Evolutionary conservation across 1,140 invertebrate genomes (phyloP), one percentile per base, ranked within the genome.

Genomic region (Diorhabda elongata): DNA sequence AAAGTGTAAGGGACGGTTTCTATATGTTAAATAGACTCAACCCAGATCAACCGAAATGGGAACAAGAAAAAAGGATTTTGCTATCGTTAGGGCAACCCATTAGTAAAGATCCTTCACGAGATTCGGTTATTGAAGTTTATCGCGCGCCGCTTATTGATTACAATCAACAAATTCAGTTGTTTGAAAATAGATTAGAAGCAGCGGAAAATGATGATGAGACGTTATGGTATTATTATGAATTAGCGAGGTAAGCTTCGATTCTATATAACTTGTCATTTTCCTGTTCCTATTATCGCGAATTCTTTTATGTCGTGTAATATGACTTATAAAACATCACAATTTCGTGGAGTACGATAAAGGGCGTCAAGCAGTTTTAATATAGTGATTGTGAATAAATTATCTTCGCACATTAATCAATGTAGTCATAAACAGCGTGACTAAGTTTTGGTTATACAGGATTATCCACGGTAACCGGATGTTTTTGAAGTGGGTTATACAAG

Each of bases 151-250:
- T 52, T 52, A 6, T 52, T 8, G 47, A 52, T n/a, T 52, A 8
- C n/a, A n/a, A 6, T 52, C 47, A 80, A 60, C 66, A 76, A 62
- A 76, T 80, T 44, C 6, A 26, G 43, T 67, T 76, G 5, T 77
- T 74, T 47, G 73, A 76, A 61, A 57, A 69, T 52, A 70, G 79
- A 0, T 44, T 81, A 11, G 60, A 73, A 9, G 74, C 74, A n/a
- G 77, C 79, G 2, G 67, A 65, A 62, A 68, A 61, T 44, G 61
- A 66, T 4, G 64, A 75, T 58, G 80, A 81, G 65, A 62, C 77
- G 9, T 74, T 82, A 73, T 85, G 84, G 84, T 76, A 84, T 41
- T 83, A 83, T 76, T 83, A 85, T 65, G 85, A 86, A 74, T 69
- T 85, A 42, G 77, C 85, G 8, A 73, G 83, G 43, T 76, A 69